These are phyloP conservation scores for Gorsachius magnificus DNA, from an alignment of 2,797 vertebrate genomes.

Conservation along the genomic window DNA sequence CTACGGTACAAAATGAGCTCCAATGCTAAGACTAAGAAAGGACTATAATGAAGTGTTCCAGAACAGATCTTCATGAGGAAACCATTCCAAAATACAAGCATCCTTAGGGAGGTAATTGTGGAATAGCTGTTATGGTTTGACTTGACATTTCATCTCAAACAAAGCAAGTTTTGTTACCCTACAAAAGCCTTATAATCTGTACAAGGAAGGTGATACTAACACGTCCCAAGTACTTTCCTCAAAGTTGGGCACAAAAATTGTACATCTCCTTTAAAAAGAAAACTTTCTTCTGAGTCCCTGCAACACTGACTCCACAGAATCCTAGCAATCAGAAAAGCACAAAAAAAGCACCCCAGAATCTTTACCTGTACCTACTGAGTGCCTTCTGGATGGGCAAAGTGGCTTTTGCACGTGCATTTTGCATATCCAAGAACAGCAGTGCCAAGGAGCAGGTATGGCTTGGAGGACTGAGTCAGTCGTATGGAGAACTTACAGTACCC, in stretches of 20 bases:
- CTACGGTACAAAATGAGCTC: background rate
- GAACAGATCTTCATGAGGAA: background rate
- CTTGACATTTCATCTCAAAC: background rate
- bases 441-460: background rate
- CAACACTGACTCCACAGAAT: background rate
- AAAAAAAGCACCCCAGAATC: background rate
- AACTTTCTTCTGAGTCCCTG: background rate
- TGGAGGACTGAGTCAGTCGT: background rate
- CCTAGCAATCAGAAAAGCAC: background rate
- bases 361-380: background rate
- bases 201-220: background rate
- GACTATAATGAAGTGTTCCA: background rate
- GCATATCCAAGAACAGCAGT: background rate
- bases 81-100: background rate
- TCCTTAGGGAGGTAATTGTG: background rate
- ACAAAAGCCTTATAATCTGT: background rate
- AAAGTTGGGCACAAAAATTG: background rate
- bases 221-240: background rate
- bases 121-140: background rate
- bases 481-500: background rate
- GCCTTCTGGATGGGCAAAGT: background rate
- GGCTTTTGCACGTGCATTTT: background rate
- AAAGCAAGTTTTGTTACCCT: background rate
- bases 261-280: background rate
- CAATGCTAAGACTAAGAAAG: background rate